phyloP scores from a whole-genome alignment of 2,888 invertebrate species.

The Tortrix viridana region DNA sequence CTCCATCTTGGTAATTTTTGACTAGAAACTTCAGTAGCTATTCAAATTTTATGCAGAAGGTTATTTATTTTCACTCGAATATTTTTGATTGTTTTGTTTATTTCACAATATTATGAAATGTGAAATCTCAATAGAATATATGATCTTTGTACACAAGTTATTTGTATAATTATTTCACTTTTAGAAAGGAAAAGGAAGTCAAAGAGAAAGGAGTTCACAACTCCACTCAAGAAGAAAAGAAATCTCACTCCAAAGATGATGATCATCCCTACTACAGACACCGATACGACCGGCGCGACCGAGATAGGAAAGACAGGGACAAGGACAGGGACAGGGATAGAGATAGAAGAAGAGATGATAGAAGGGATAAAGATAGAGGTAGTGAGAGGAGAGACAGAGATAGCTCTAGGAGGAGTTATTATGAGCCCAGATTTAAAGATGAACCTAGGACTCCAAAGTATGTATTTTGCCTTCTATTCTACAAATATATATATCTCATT shows the following conservation, averaged over 20 bases:
- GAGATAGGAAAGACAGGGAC: conserved; percentile 56
- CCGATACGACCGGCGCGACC: conserved; percentile 62
- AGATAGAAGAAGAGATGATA: conserved; percentile 50
- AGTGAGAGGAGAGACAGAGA: conserved; percentile 61
- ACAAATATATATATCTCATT: too few relatives aligned
- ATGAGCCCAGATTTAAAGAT: conserved; percentile 89
- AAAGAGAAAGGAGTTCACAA: conserved; percentile 89
- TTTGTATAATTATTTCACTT: conserved; percentile 37
- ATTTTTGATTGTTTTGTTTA: too few relatives aligned
- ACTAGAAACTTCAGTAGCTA: too few relatives aligned
- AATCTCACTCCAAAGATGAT: conserved; percentile 66
- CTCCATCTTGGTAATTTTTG: too few relatives aligned
- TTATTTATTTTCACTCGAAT: too few relatives aligned
- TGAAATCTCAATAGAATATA: too few relatives aligned
- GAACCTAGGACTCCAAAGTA: conserved; percentile 93
- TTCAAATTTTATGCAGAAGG: too few relatives aligned
- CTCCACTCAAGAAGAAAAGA: conserved; percentile 85
- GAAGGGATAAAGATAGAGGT: conserved; percentile 52
- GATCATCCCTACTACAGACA: conserved; percentile 64
- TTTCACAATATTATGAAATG: too few relatives aligned
- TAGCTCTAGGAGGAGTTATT: conserved; percentile 78
- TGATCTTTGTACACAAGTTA: too few relatives aligned
- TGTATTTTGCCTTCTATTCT: conserved; percentile 6
- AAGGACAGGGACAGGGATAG: conserved; percentile 48
- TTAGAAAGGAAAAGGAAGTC: conserved; percentile 79